Evolutionary conservation across 2,113 vertebrate species (phyloP), one percentile per base, ranked within the genome.

Genomic region (Neogale vison): DNA sequence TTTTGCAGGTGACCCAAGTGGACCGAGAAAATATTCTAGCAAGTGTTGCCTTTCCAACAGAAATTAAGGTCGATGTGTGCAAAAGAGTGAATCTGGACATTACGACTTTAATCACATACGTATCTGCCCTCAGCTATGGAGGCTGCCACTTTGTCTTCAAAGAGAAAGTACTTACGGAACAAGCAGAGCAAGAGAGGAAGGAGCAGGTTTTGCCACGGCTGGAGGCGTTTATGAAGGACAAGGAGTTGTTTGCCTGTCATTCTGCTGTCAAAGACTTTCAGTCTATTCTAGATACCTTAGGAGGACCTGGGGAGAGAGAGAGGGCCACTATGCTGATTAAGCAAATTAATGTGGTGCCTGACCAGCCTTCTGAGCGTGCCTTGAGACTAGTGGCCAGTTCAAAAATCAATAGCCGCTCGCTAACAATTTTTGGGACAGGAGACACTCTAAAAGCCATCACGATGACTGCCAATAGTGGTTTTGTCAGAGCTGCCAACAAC

Each of bases 381-480:
- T 98, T 99, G 96, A 98, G 97, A 92, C 98, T 99, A 57, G 99
- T 99, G 45, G 97, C 98, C 59, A 99, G 99, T 92, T 99, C 99
- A 90, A 99, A 99, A 97, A 99, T 99, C 95, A 99, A 99, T 80
- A 99, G 90, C 23, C 99, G 99, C 90, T 99, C 99, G 0, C 98
- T 99, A 50, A 98, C 99, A 59, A 99, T 99, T 97, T 99, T 99
- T 63, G 99, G 99, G 23, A 99, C 99, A 0, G 99, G 99, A 45
- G 99, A 99, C 97, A 96, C 98, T 1, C 98, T 99, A 76, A 99
- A 98, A 95, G 99, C 99, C 2, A 98, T 99, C 92, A 99, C 99
- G 13, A 99, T 99, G 99, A 99, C 99, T 0, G 99, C 99, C 11
- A 99, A 99, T 92, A 99, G 99, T 67, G 99, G 99, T 23, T 99